Percentiles rank a stretch among this genome's conserved stretches.
These are phyloP conservation scores for Rhadina sibilatrix DNA, from an alignment of 2,113 vertebrate species.

Conservation along the genomic window DNA sequence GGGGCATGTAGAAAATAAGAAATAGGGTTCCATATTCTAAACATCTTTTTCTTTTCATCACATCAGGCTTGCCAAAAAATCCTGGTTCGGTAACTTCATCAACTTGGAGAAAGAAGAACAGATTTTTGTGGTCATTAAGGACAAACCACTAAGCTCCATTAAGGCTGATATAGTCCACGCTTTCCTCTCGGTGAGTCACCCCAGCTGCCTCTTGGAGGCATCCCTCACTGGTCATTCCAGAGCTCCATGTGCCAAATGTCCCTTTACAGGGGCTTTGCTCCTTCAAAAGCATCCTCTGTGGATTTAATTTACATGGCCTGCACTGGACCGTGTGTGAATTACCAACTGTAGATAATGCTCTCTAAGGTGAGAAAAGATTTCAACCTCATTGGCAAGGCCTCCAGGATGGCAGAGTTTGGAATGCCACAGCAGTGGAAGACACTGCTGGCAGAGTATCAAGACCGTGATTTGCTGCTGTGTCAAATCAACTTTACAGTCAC, in stretches of 20 bases:
- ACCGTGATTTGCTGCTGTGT: not conserved
- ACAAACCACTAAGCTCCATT: constrained; percentile 98
- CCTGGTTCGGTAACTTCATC: constrained; percentile 99
- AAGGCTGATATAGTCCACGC: constrained; percentile 98
- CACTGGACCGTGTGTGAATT: not conserved
- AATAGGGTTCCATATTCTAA: not conserved
- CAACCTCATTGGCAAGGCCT: not conserved
- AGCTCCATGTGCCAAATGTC: not conserved
- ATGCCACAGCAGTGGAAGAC: not conserved
- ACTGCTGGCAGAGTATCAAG: not conserved
- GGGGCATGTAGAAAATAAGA: not conserved
- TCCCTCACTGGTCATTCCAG: not conserved
- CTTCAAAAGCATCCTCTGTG: not conserved
- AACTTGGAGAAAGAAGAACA: constrained; percentile 98
- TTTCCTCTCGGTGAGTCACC: constrained; percentile 91
- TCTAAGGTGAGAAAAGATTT: not conserved
- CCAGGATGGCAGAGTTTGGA: not conserved
- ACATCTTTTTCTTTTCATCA: not conserved
- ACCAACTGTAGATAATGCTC: not conserved
- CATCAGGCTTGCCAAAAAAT: constrained; percentile 97
- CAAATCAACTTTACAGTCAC: not conserved
- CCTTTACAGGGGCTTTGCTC: not conserved
- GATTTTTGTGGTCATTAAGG: constrained; percentile 97
- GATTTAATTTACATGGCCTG: not conserved
- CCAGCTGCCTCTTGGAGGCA: not conserved